Evolutionary conservation across 2,888 invertebrate genomes (phyloP), one percentile per base, ranked within the genome.

Genomic region (Drosophila kanekoi): DNA sequence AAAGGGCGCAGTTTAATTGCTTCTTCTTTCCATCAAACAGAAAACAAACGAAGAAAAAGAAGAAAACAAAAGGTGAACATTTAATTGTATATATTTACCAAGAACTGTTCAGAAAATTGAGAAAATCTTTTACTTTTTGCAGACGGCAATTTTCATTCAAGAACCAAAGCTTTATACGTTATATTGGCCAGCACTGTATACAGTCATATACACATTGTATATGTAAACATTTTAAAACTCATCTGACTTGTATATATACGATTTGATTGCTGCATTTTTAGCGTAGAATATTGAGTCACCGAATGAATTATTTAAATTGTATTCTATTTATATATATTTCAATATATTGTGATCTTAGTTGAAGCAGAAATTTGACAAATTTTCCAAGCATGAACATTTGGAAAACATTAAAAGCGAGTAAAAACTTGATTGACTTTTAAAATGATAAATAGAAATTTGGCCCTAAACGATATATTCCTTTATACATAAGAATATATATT

Each of bases 1-100:
- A 68, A 70, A 58, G 65, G 79, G 79, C 52, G 77, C 79, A 79
- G 77, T 49, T 65, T 58, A 44, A 54, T 45, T 35, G 59, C 18
- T 6, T 48, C 54, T 40, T 32, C 40, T 57, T 11, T 4, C 23
- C 16, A 47, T 33, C 10, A 57, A 52, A 10, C 43, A 38, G 9
- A 32, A 35, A 41, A 23, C 23, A n/a, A 13, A 48, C 40, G 35
- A 11, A 35, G 13, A 4, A 16, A 8, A 8, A 28, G 45, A 44
- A 41, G 41, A 16, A 6, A 16, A 28, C 6, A 28, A 6, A 28
- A 8, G 8, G 2, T 28, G 0, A 28, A 5, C 0, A 18, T 18
- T 18, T 5, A 8, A 8, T 8, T 28, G 1, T 2, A 23, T 23
- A 18, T 28, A 28, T 8, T 28, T 8, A 18, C 18, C 28, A 8